Evolutionary conservation across 2,113 vertebrate genomes (phyloP).

Genomic region (Glaucomys volans): DNA sequence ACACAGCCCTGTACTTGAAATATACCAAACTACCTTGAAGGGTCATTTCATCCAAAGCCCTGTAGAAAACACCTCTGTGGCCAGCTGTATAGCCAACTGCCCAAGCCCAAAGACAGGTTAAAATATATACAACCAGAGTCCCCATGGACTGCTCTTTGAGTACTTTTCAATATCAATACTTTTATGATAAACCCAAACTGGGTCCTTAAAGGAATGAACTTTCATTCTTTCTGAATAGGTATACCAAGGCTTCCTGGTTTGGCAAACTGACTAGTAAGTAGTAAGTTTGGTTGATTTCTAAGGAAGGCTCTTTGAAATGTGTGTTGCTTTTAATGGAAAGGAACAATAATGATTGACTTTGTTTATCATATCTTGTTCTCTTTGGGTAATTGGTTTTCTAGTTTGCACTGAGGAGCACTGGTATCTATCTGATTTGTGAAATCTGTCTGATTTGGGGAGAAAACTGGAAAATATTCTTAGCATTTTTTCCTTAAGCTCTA

Average conservation of each 20-base stretch:
- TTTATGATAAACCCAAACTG: not conserved
- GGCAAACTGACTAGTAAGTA: not conserved
- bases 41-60: slow-evolving; percentile 15
- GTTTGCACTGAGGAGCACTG: not conserved
- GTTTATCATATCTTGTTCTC: not conserved
- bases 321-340: not conserved
- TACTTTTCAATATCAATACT: not conserved
- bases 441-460: not conserved
- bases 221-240: not conserved
- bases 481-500: not conserved
- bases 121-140: not conserved
- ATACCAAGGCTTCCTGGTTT: not conserved
- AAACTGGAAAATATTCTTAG: not conserved
- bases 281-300: slow-evolving; percentile 12
- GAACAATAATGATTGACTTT: not conserved
- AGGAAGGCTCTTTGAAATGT: not conserved
- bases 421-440: not conserved
- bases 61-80: not conserved
- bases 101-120: not conserved
- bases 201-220: not conserved
- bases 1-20: slow-evolving; percentile 39
- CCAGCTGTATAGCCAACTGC: not conserved
- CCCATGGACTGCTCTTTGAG: not conserved
- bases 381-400: slow-evolving; percentile 31
- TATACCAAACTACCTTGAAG: slow-evolving; percentile 60